Conservation (phyloP, 2,888 invertebrate genomes). For the Agrotis segetum region DNA sequence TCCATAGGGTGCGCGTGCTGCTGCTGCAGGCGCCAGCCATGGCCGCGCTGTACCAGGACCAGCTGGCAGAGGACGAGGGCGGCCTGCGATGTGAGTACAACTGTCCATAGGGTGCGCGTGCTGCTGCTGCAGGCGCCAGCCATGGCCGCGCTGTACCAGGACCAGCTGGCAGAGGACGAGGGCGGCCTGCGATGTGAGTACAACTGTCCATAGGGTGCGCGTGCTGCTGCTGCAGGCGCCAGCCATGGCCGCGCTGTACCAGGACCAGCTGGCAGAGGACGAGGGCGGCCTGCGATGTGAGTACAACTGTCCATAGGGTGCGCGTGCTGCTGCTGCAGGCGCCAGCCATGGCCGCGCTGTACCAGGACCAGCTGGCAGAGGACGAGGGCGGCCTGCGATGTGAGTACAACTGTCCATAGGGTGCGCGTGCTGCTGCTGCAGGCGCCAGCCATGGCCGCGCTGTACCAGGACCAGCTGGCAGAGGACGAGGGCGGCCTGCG, state of each 20-base stretch:
- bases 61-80: not conserved
- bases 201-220: slow-evolving; percentile 42
- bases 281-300: slow-evolving; percentile 15
- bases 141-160: slow-evolving; percentile 61
- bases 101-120: slow-evolving; percentile 61
- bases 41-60: slow-evolving; percentile 56
- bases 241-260: slow-evolving; percentile 68
- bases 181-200: slow-evolving; percentile 18
- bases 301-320: slow-evolving; percentile 22
- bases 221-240: slow-evolving; percentile 83
- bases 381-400: slow-evolving; percentile 5
- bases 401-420: slow-evolving; percentile 8
- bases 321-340: slow-evolving; percentile 81
- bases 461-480: slow-evolving; percentile 33
- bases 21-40: slow-evolving; percentile 83
- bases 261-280: slow-evolving; percentile 4
- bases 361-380: slow-evolving; percentile 20
- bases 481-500: slow-evolving; percentile 8
- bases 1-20: slow-evolving; percentile 69
- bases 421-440: slow-evolving; percentile 79
- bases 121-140: slow-evolving; percentile 84
- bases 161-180: not conserved
- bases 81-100: slow-evolving; percentile 19
- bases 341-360: slow-evolving; percentile 73
- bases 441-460: slow-evolving; percentile 76